A percentile compares a stretch with the other conserved stretches of the same genome.
These are phyloP conservation scores for Megathymus violae DNA, from an alignment of 1,140 invertebrate species.

Conservation along the genomic window DNA sequence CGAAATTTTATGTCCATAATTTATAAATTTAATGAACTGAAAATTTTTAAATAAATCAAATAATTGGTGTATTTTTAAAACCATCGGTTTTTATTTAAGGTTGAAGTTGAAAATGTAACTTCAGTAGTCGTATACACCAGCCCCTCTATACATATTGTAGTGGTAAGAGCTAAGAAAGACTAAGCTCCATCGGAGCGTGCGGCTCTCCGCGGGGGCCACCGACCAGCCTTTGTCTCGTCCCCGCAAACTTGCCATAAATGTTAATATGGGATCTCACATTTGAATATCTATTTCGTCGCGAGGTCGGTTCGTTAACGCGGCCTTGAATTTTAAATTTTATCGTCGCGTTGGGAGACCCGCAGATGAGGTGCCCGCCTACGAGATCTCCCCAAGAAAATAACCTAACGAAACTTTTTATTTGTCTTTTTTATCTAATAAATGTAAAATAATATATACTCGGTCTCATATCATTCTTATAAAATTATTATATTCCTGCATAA, in stretches of 20 bases:
- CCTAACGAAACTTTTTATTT: slow-evolving; percentile 66
- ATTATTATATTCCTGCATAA: no score
- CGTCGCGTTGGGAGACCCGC: slow-evolving; percentile 67
- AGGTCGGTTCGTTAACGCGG: slow-evolving; percentile 82
- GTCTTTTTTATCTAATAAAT: slow-evolving; percentile 42
- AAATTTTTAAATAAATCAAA: slow-evolving; percentile 14
- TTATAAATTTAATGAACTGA: slow-evolving; percentile 23
- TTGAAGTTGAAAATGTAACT: background rate
- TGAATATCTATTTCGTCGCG: slow-evolving; percentile 84
- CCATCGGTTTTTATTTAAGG: background rate
- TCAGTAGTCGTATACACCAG: background rate
- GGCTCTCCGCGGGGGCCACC: slow-evolving; percentile 51
- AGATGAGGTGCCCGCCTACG: slow-evolving; percentile 80
- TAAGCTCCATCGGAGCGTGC: slow-evolving; percentile 29
- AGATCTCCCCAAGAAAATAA: slow-evolving; percentile 76
- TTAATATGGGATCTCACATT: slow-evolving; percentile 83
- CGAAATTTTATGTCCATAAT: slow-evolving; percentile 25
- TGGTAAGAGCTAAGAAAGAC: slow-evolving; percentile 25
- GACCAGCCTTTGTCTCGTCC: slow-evolving; percentile 72
- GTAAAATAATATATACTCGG: background rate
- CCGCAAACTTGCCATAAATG: slow-evolving; percentile 83
- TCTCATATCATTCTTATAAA: background rate
- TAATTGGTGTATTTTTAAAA: background rate
- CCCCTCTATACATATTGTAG: slow-evolving; percentile 44
- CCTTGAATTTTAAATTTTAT: slow-evolving; percentile 84